A percentile compares a stretch with the other conserved stretches of the same genome.
Conservation (phyloP, 2,797 vertebrate genomes). For the Scyliorhinus canicula region DNA sequence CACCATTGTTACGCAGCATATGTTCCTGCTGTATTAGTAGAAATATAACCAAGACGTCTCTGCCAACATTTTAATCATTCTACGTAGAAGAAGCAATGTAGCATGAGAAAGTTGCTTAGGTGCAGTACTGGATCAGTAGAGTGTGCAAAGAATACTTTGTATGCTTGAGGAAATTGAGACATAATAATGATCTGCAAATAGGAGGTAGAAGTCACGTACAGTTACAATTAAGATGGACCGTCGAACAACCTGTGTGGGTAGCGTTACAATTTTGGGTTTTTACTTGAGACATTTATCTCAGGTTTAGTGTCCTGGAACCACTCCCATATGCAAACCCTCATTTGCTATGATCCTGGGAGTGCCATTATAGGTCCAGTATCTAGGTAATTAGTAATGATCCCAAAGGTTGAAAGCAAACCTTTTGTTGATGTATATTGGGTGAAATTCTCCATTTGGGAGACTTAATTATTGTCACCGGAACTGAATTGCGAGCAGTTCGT, state of each 20-base stretch:
- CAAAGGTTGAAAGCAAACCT: neutral
- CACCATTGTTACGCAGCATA: neutral
- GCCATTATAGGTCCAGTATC: neutral
- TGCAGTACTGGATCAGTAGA: neutral
- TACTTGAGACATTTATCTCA: neutral
- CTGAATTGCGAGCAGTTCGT: too few species aligned
- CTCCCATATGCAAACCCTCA: neutral
- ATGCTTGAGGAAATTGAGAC: neutral
- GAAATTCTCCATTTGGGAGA: too few species aligned
- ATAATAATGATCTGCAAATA: neutral
- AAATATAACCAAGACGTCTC: neutral
- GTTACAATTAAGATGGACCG: neutral
- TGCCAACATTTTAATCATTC: neutral
- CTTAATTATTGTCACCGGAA: too few species aligned
- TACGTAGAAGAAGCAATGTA: neutral
- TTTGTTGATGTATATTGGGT: neutral
- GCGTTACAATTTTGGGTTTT: neutral
- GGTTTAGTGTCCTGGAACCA: neutral
- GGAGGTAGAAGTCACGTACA: neutral
- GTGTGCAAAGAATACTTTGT: neutral
- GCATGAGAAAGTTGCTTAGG: neutral
- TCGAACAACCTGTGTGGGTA: neutral
- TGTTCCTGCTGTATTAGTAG: neutral
- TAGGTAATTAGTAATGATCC: neutral
- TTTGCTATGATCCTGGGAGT: neutral